A percentile compares a stretch with the other conserved stretches of the same genome.
phyloP scores from a whole-genome alignment of 2,888 invertebrate genomes.

The Orgyia antiqua region DNA sequence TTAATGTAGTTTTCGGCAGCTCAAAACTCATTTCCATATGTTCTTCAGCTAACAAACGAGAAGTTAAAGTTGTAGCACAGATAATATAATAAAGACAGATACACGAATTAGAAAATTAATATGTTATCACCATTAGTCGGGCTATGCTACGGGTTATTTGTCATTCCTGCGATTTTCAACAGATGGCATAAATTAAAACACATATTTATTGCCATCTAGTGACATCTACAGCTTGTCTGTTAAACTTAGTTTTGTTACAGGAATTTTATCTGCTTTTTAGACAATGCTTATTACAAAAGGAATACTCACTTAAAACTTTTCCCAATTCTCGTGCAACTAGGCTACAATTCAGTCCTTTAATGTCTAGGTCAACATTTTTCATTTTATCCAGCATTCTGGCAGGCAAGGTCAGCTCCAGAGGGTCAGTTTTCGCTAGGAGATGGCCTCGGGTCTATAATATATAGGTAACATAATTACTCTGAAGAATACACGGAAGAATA shows the following conservation, averaged over 20 bases:
- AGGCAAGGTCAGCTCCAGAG: slow-evolving; percentile 80
- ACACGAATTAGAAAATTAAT: neutral
- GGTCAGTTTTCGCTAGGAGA: slow-evolving; percentile 89
- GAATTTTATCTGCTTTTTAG: too few species aligned
- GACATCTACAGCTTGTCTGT: too few species aligned
- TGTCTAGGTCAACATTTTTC: slow-evolving; percentile 21
- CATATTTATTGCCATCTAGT: too few species aligned
- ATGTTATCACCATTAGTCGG: neutral
- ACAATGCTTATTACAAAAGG: too few species aligned
- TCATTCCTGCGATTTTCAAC: too few species aligned
- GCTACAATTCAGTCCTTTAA: slow-evolving; percentile 36
- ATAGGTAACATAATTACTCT: too few species aligned
- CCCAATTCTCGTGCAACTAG: slow-evolving; percentile 55
- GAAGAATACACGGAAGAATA: neutral
- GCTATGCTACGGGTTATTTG: too few species aligned
- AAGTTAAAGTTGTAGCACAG: too few species aligned
- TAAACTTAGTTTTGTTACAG: too few species aligned
- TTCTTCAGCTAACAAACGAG: slow-evolving; percentile 41
- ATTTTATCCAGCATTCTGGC: slow-evolving; percentile 38
- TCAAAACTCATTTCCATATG: slow-evolving; percentile 83
- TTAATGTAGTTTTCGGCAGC: slow-evolving; percentile 82
- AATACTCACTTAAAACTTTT: slow-evolving; percentile 38
- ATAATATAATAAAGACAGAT: too few species aligned
- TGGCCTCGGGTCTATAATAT: slow-evolving; percentile 86
- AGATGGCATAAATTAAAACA: too few species aligned